Evolutionary conservation across 2,888 invertebrate genomes (phyloP).

Genomic region (Ecdyonurus torrentis): DNA sequence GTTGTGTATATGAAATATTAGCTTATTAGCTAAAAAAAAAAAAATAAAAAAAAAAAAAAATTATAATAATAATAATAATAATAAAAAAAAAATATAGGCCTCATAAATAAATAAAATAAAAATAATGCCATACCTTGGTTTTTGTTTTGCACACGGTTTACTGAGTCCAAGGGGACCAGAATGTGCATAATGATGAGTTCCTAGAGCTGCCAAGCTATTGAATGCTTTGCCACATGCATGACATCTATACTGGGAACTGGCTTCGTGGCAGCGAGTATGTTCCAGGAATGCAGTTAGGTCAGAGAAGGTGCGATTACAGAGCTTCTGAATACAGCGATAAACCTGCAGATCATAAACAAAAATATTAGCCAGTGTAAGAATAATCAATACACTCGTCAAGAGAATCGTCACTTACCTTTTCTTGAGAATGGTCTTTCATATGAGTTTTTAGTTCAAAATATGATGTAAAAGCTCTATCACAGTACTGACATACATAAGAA

Average conservation of each 20-base stretch:
- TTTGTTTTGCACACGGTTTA: slow-evolving; percentile 11
- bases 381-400: no score
- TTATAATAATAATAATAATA: no score
- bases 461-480: slow-evolving; percentile 26
- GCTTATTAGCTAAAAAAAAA: no score
- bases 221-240: slow-evolving; percentile 41
- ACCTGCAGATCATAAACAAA: slow-evolving; percentile 23
- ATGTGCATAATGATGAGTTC: slow-evolving; percentile 43
- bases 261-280: slow-evolving; percentile 35
- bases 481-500: slow-evolving; percentile 33
- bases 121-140: slow-evolving; percentile 12
- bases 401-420: slow-evolving; percentile 31
- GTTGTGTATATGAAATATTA: slow-evolving; percentile 5
- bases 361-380: background rate
- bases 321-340: slow-evolving; percentile 46
- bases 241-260: slow-evolving; percentile 39
- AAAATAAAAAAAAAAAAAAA: no score
- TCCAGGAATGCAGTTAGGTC: slow-evolving; percentile 41
- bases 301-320: slow-evolving; percentile 40
- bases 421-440: slow-evolving; percentile 28
- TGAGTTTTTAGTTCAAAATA: slow-evolving; percentile 32
- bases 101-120: background rate
- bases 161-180: slow-evolving; percentile 16
- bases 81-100: no score
- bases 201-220: slow-evolving; percentile 38